Evolutionary conservation across 2,113 vertebrate genomes (phyloP).

Genomic region (Hiodon alosoides): DNA sequence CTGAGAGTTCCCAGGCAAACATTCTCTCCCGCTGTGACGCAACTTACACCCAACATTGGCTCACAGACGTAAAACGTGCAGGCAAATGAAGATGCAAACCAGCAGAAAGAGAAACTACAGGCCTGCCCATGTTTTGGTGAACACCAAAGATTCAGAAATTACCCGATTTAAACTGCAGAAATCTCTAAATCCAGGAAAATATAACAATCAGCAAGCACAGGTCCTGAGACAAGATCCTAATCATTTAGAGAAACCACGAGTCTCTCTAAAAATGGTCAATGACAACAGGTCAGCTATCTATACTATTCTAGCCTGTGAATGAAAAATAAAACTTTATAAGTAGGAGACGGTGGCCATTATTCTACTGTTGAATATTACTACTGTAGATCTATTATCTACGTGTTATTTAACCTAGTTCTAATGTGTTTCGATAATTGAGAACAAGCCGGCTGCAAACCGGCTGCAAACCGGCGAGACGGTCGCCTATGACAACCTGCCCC

Average conservation of each 20-base stretch:
- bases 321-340: too few relatives aligned
- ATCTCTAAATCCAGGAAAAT: neutral
- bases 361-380: neutral
- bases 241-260: too few relatives aligned
- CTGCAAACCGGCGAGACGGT: neutral
- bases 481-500: neutral
- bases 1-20: too few relatives aligned
- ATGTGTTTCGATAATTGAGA: neutral
- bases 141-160: neutral
- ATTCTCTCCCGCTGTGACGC: too few relatives aligned
- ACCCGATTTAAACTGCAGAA: neutral
- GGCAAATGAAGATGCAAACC: too few relatives aligned
- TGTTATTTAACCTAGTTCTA: neutral
- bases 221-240: too few relatives aligned
- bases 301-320: too few relatives aligned
- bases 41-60: too few relatives aligned
- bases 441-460: neutral
- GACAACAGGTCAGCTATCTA: too few relatives aligned
- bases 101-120: neutral
- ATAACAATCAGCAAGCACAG: neutral
- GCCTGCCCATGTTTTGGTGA: neutral
- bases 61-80: too few relatives aligned
- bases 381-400: neutral
- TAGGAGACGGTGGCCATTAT: too few relatives aligned
- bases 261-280: too few relatives aligned